Evolutionary conservation across 2,888 invertebrate species (phyloP).

Genomic region (Malacosoma neustria): DNA sequence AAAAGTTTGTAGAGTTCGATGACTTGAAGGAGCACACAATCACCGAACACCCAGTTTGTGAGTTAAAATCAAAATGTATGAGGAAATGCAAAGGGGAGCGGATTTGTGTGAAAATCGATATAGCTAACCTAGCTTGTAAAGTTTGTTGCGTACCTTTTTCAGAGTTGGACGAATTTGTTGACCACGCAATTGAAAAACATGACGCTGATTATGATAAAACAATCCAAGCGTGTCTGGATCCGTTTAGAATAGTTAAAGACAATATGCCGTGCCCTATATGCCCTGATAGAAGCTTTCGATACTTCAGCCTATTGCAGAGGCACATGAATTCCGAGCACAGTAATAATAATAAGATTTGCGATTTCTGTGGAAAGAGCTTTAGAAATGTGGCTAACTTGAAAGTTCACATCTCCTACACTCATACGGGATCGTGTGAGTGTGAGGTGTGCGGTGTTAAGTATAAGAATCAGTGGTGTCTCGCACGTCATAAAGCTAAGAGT

Average conservation of each 20-base stretch:
- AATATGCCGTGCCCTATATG: conserved; percentile 54
- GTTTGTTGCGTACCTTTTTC: conserved; percentile 31
- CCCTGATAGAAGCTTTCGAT: conserved; percentile 36
- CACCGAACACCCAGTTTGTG: conserved; percentile 46
- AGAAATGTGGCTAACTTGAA: conserved; percentile 45
- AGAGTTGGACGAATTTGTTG: conserved; percentile 40
- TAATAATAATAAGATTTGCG: conserved; percentile 55
- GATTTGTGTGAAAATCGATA: conserved; percentile 48
- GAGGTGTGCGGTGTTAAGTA: conserved; percentile 45
- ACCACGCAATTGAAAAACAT: conserved; percentile 46
- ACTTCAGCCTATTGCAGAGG: conserved; percentile 46
- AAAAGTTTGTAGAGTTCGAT: conserved; percentile 47
- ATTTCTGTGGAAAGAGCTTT: conserved; percentile 54
- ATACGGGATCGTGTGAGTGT: conserved; percentile 48
- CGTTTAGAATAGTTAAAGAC: conserved; percentile 49
- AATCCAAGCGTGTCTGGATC: conserved; percentile 42
- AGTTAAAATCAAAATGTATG: conserved; percentile 48
- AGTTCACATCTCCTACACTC: conserved; percentile 48
- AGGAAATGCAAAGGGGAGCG: conserved; percentile 55
- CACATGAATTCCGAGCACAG: conserved; percentile 57
- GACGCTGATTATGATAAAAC: conserved; percentile 49
- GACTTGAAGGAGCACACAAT: conserved; percentile 45
- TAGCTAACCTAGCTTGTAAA: conserved; percentile 43
- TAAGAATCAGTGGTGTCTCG: conserved; percentile 51
- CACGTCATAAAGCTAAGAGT: conserved; percentile 48